These are phyloP conservation scores for Nasonovia ribisnigri DNA, from an alignment of 2,888 invertebrate species.

Conservation along the genomic window DNA sequence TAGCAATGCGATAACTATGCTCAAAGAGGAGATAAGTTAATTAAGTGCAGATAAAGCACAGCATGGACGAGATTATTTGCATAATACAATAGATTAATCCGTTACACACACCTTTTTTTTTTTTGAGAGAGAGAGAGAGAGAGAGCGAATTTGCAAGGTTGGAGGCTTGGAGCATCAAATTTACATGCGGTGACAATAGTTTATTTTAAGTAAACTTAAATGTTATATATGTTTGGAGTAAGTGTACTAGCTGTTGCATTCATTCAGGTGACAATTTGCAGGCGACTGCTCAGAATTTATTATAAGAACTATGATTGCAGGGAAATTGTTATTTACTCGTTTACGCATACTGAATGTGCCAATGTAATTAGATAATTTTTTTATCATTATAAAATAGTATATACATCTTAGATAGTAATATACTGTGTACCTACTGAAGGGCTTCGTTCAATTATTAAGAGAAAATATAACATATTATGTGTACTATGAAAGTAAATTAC, in stretches of 20 bases:
- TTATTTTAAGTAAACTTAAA: neutral
- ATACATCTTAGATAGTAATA: neutral
- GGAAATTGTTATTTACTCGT: neutral
- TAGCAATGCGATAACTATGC: neutral
- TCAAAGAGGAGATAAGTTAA: neutral
- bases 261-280: neutral
- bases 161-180: neutral
- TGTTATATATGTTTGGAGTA: neutral
- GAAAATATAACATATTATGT: no score
- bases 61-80: neutral
- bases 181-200: neutral
- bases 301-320: neutral
- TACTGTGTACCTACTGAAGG: neutral
- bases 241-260: neutral
- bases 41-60: neutral
- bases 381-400: neutral
- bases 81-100: neutral
- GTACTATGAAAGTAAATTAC: neutral
- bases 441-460: neutral
- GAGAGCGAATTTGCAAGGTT: neutral
- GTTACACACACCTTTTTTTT: neutral
- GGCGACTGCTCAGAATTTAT: neutral
- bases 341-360: neutral
- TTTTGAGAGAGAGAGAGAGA: neutral
- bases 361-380: neutral